Conservation (phyloP, 2,888 invertebrate species). For the Lagria hirta region DNA sequence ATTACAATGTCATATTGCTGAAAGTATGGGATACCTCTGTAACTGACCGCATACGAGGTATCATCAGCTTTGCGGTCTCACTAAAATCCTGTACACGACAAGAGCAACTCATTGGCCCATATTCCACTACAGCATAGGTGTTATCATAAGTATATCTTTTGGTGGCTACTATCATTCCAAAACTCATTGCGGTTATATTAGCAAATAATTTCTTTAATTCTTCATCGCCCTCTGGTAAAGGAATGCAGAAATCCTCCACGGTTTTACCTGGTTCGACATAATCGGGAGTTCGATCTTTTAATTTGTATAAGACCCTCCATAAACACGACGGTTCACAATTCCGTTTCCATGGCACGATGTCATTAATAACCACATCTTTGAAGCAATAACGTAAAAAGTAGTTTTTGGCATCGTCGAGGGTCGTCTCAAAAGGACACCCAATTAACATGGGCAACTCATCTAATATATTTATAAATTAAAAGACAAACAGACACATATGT, state of each 20-base stretch:
- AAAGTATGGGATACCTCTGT: too few species aligned
- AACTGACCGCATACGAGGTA: too few species aligned
- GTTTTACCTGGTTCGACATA: conserved; percentile 5
- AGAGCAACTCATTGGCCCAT: too few species aligned
- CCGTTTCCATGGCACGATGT: conserved; percentile 10
- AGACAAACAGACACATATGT: too few species aligned
- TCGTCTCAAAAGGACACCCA: conserved; percentile 5
- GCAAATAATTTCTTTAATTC: conserved; percentile 3
- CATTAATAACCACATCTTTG: conserved; percentile 8
- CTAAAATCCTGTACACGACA: too few species aligned
- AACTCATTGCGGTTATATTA: background rate
- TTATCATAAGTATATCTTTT: too few species aligned
- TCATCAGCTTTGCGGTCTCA: too few species aligned
- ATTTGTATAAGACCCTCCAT: conserved; percentile 3
- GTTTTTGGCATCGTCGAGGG: conserved; percentile 8
- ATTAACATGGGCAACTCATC: too few species aligned
- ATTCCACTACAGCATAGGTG: too few species aligned
- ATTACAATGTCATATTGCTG: too few species aligned
- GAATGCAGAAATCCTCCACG: conserved; percentile 6
- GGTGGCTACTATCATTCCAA: too few species aligned
- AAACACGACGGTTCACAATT: conserved; percentile 5
- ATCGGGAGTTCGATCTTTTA: conserved; percentile 6
- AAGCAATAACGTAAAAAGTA: conserved; percentile 7
- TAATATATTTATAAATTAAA: too few species aligned
- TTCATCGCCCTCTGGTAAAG: conserved; percentile 5